phyloP scores from a whole-genome alignment of 2,113 vertebrate species.

The Calidris pugnax region DNA sequence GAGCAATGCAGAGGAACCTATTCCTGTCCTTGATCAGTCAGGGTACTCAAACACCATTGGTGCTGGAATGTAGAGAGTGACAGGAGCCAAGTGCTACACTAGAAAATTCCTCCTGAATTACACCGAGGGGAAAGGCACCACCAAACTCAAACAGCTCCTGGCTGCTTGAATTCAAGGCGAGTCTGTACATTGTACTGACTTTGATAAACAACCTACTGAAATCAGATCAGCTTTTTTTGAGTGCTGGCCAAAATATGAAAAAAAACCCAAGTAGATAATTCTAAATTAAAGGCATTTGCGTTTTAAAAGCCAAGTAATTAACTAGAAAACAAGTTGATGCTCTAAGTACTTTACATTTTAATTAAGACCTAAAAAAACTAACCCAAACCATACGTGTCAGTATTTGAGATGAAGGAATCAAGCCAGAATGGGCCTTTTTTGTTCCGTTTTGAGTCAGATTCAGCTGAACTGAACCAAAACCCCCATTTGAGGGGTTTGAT shows the following conservation, averaged over 20 bases:
- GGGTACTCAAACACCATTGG: not conserved
- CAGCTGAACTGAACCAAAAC: not conserved
- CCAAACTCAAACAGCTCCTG: not conserved
- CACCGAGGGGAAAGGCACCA: not conserved
- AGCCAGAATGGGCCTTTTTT: not conserved
- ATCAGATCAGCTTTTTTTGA: not conserved
- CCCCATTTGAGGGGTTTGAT: not conserved
- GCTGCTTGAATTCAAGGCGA: not conserved
- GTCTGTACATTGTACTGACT: not conserved
- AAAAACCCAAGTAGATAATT: not conserved
- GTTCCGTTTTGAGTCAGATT: not conserved
- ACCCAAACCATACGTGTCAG: not conserved
- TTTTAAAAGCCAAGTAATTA: constrained; percentile 1
- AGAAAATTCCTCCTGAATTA: not conserved
- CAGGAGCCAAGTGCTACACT: not conserved
- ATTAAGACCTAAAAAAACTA: not conserved
- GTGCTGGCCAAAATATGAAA: not conserved
- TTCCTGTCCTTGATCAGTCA: rapidly evolving
- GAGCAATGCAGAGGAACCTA: not conserved
- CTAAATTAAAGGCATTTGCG: not conserved
- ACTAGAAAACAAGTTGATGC: not conserved
- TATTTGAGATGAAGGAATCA: not conserved
- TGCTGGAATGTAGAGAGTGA: not conserved
- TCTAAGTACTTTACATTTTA: not conserved
- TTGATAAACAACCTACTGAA: not conserved